Percentiles rank a stretch among this genome's conserved stretches.
Conservation (phyloP, 1,140 invertebrate species). For the Babylonia areolata region DNA sequence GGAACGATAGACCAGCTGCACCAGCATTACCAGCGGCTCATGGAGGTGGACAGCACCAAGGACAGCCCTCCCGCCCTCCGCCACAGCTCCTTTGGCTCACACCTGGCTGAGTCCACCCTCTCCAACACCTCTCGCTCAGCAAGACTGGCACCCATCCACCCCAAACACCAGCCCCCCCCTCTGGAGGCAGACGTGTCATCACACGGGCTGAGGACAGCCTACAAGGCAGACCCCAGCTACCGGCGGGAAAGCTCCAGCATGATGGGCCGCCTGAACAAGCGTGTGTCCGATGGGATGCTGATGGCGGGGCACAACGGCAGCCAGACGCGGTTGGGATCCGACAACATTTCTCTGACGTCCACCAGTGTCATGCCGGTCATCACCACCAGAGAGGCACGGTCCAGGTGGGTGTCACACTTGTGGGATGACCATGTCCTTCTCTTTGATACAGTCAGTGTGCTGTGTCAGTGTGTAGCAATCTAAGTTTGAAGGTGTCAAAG, state of each 20-base stretch:
- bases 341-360: conserved; percentile 59
- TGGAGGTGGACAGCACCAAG: conserved; percentile 34
- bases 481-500: too few relatives aligned
- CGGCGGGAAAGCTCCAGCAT: conserved; percentile 42
- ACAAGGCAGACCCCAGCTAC: conserved; percentile 59
- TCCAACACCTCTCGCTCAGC: not conserved
- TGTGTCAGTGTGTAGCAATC: too few relatives aligned
- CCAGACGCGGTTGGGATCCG: conserved; percentile 55
- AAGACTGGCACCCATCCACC: not conserved
- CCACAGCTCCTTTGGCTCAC: not conserved
- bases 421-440: too few relatives aligned
- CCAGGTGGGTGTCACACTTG: conserved; percentile 70
- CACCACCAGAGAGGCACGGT: conserved; percentile 67
- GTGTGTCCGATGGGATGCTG: conserved; percentile 12
- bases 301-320: conserved; percentile 31
- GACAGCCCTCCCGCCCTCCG: not conserved
- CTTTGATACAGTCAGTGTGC: too few relatives aligned
- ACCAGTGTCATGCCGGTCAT: conserved; percentile 59
- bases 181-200: conserved; percentile 57
- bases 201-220: conserved; percentile 55
- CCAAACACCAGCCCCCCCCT: conserved; percentile 53
- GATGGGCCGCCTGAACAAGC: not conserved
- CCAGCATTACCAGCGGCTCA: conserved; percentile 36
- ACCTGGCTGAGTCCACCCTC: not conserved
- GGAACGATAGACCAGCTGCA: conserved; percentile 34